Evolutionary conservation across 2,113 vertebrate genomes (phyloP).

Genomic region (Chamaetylas fuelleborni): DNA sequence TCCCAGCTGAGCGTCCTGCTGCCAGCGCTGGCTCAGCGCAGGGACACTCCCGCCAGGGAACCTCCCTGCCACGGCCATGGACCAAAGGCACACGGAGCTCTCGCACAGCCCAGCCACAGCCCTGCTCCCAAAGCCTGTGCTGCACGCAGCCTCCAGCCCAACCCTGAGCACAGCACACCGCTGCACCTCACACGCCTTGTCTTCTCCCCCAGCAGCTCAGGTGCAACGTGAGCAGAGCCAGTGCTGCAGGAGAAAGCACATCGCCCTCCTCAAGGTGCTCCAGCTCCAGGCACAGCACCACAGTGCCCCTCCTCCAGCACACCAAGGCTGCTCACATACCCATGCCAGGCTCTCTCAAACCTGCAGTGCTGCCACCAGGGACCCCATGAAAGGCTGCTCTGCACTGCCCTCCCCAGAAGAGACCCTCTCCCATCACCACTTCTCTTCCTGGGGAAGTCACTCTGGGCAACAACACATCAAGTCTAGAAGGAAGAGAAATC

Average conservation of each 20-base stretch:
- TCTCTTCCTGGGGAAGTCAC: background rate
- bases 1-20: accelerated
- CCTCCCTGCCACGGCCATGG: accelerated
- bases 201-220: accelerated
- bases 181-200: accelerated
- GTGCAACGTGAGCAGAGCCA: accelerated
- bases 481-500: background rate
- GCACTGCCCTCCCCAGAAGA: background rate
- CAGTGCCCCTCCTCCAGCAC: background rate
- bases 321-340: accelerated
- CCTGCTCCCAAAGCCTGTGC: accelerated
- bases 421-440: background rate
- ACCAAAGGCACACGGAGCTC: accelerated
- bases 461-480: background rate
- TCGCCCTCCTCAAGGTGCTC: background rate
- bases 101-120: accelerated
- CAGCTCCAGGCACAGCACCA: background rate
- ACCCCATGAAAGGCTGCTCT: accelerated
- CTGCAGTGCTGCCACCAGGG: accelerated
- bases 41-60: background rate
- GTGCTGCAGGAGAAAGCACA: accelerated
- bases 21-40: accelerated
- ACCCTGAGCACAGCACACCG: background rate
- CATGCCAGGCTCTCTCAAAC: accelerated
- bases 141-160: too few species aligned